Base-by-base conservation (phyloP, 2,113 vertebrate species). In the Periophthalmus modestus region DNA sequence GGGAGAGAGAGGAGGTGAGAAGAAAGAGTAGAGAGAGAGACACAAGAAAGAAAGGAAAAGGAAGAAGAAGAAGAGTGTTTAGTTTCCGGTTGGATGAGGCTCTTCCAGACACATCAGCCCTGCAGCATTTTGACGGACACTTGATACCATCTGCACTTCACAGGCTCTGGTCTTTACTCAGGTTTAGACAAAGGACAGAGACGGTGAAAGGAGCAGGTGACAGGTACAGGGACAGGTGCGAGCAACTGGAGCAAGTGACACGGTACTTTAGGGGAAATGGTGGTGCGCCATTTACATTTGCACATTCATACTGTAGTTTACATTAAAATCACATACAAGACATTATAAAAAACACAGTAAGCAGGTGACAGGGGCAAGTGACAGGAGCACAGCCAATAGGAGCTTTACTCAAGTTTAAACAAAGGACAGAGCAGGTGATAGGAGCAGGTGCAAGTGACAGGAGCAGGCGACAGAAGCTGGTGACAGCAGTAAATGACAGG, bases 61-160 rank as follows among this genome's bases (percentile, higher is more conserved):
- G 15, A 14, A 50, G 47, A 6, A 7, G 5, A 18, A 19, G 18
- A 19, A 12, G n/a, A 19, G 33, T 39, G 62, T 65, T 65, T 48
- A 7, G 21, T 67, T 67, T 67, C 65, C 7, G 19, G 39, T 47
- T 18, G 10, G 9, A 12, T 13, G 15, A 46, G 19, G 36, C n/a
- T n/a, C 18, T 66, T 66, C 66, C 66, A 67, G 66, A 67, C 21
- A 1, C 21, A 47, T 43, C 36, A 2, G 73, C 58, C 6, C 73
- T 62, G 69, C 78, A 68, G 70, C 78, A 68, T 68, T 24, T 50
- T 57, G 18, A 24, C 7, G 24, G 21, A 9, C 46, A 19, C n/a
- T 6, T 24, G 52, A 68, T 65, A 75, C 19, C 19, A 55, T 63
- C 58, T 57, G 18, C 55, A 23, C 55, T 57, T 28, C 58, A 28